phyloP scores from a whole-genome alignment of 2,113 vertebrate genomes.

The Emydura subglobosa region DNA sequence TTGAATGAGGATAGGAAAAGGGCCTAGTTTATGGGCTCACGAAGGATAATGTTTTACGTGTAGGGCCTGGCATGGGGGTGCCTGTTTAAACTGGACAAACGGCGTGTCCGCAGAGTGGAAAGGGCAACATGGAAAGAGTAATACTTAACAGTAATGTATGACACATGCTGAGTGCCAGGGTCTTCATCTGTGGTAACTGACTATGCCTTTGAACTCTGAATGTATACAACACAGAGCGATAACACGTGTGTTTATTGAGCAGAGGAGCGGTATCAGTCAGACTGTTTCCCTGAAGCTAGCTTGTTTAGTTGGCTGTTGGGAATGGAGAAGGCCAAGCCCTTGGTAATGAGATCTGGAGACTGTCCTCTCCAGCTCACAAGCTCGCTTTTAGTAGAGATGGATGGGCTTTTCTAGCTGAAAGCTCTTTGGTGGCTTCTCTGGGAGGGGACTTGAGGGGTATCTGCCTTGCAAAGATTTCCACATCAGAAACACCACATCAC shows the following conservation, averaged over 20 bases:
- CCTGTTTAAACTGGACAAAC: fast-evolving
- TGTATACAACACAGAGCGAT: background rate
- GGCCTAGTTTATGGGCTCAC: background rate
- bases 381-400: background rate
- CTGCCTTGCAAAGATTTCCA: background rate
- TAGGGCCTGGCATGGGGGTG: background rate
- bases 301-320: background rate
- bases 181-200: constrained; percentile 2
- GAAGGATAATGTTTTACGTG: background rate
- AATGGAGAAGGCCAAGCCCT: fast-evolving
- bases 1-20: fast-evolving
- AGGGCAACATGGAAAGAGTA: background rate
- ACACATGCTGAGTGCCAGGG: background rate
- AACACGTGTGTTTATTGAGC: background rate
- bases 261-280: fast-evolving
- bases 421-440: background rate
- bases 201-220: background rate
- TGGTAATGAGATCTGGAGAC: background rate
- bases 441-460: background rate
- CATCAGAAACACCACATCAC: background rate
- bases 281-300: background rate
- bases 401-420: background rate
- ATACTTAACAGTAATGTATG: background rate
- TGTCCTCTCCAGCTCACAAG: background rate
- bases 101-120: background rate